These are phyloP conservation scores for Montifringilla adamsi DNA, from an alignment of 2,113 vertebrate species.

Conservation along the genomic window DNA sequence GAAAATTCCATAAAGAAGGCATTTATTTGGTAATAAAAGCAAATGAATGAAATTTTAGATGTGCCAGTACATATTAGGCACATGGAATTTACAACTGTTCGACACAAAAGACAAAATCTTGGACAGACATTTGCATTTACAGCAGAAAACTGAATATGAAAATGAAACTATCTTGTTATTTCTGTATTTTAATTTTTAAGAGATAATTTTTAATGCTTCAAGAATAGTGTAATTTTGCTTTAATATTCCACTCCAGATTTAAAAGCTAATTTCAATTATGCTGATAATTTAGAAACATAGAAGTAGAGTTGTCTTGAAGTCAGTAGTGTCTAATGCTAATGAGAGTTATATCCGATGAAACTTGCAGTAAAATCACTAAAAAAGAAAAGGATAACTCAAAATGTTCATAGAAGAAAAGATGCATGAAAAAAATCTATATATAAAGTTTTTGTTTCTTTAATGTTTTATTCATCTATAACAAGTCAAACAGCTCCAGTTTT, in stretches of 20 bases:
- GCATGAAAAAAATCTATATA: neutral
- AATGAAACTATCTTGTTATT: neutral
- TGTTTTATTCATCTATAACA: neutral
- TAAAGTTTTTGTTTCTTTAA: neutral
- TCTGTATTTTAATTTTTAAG: neutral
- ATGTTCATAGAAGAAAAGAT: neutral
- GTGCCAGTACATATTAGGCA: neutral
- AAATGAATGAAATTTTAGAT: neutral
- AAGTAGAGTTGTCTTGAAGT: neutral
- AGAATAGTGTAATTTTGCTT: neutral
- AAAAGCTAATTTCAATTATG: neutral
- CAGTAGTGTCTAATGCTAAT: neutral
- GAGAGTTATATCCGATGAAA: neutral
- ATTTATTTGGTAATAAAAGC: neutral
- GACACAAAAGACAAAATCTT: neutral
- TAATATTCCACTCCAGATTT: neutral
- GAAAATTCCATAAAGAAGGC: neutral
- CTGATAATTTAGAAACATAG: neutral
- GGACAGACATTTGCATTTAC: neutral
- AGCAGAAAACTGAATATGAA: neutral
- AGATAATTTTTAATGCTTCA: neutral
- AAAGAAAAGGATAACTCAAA: neutral
- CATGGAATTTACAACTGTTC: neutral
- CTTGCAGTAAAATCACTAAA: neutral
- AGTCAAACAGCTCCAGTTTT: neutral